Conservation (phyloP, 2,888 invertebrate genomes). For the Sepiola atlantica region DNA sequence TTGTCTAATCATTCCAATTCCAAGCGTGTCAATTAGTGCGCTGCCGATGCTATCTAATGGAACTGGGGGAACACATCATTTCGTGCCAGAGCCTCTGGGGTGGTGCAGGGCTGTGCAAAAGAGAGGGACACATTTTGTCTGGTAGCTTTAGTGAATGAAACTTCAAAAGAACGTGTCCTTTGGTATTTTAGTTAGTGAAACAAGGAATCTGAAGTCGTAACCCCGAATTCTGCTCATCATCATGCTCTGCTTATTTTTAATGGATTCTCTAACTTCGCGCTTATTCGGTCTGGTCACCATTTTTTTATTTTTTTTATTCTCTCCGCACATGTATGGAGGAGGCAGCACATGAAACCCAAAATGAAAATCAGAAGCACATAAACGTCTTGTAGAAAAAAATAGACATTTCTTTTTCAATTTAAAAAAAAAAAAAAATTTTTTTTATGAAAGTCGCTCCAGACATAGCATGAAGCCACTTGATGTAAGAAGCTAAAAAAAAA, state of each 20-base stretch:
- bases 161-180: background rate
- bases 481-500: too few relatives aligned
- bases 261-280: background rate
- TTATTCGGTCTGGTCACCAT: background rate
- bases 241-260: background rate
- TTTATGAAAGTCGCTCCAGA: too few relatives aligned
- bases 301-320: background rate
- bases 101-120: background rate
- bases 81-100: background rate
- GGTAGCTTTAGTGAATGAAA: background rate
- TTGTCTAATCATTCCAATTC: background rate
- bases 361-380: background rate
- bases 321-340: background rate
- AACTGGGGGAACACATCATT: background rate
- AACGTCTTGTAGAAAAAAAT: background rate
- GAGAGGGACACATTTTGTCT: background rate
- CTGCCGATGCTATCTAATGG: background rate
- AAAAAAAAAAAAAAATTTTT: too few relatives aligned
- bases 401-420: too few relatives aligned
- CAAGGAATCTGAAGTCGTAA: background rate
- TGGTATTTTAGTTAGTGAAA: background rate
- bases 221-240: background rate
- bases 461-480: too few relatives aligned
- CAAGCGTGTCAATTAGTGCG: conserved; percentile 11
- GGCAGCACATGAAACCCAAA: background rate